Evolutionary conservation across 2,888 invertebrate species (phyloP).

Genomic region (Apodemia zela): DNA sequence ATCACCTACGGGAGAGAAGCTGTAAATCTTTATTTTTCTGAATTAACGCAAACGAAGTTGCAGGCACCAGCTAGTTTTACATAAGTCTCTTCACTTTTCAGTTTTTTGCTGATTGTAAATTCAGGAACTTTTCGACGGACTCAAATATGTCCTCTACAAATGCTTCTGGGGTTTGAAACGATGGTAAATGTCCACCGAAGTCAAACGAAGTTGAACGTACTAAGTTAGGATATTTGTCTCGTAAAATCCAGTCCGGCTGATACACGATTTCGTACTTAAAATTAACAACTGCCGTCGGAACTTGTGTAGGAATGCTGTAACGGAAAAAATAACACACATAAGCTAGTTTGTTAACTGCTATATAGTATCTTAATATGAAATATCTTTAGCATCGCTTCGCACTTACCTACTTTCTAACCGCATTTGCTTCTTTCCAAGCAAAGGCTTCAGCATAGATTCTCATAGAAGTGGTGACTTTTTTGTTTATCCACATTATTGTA

Average conservation of each 20-base stretch:
- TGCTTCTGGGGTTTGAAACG: constrained; percentile 86
- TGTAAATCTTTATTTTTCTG: too few relatives aligned
- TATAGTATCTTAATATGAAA: too few relatives aligned
- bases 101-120: too few relatives aligned
- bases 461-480: constrained; percentile 82
- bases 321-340: constrained; percentile 17
- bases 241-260: constrained; percentile 81
- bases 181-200: constrained; percentile 93
- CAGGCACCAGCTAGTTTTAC: too few relatives aligned
- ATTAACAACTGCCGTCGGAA: constrained; percentile 87
- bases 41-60: too few relatives aligned
- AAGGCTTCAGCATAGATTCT: neutral
- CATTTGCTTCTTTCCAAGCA: too few relatives aligned
- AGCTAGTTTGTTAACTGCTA: too few relatives aligned
- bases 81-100: too few relatives aligned
- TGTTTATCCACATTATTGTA: constrained; percentile 90
- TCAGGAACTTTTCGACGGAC: constrained; percentile 48
- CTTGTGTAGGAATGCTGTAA: constrained; percentile 83
- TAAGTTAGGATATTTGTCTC: constrained; percentile 83
- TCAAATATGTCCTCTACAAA: constrained; percentile 82
- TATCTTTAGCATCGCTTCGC: too few relatives aligned
- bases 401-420: too few relatives aligned
- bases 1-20: too few relatives aligned
- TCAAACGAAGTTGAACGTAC: constrained; percentile 83
- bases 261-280: constrained; percentile 86